phyloP scores from a whole-genome alignment of 2,888 invertebrate genomes.

The Lithosia quadra region DNA sequence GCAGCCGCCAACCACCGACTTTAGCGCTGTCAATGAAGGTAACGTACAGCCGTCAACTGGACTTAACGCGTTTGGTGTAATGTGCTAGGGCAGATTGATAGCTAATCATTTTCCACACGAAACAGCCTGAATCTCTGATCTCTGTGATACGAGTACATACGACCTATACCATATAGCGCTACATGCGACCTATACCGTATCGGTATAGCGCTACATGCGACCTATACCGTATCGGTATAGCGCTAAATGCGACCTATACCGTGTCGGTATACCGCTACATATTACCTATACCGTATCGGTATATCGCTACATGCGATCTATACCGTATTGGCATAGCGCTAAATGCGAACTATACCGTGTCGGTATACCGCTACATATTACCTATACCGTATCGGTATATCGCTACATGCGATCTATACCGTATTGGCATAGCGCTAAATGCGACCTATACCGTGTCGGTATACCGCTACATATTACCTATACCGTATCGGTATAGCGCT shows the following conservation, averaged over 20 bases:
- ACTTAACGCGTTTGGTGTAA: constrained; percentile 33
- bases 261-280: too few relatives aligned
- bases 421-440: background rate
- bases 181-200: background rate
- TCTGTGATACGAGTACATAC: too few relatives aligned
- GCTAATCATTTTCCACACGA: constrained; percentile 13
- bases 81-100: background rate
- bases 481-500: too few relatives aligned
- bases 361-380: too few relatives aligned
- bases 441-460: too few relatives aligned
- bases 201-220: background rate
- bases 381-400: too few relatives aligned
- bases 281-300: too few relatives aligned
- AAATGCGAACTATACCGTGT: too few relatives aligned
- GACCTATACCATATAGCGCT: background rate
- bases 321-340: background rate
- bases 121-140: constrained; percentile 16
- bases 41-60: constrained; percentile 76
- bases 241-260: too few relatives aligned
- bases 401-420: too few relatives aligned
- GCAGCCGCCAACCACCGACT: constrained; percentile 66
- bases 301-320: too few relatives aligned
- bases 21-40: constrained; percentile 86
- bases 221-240: background rate
- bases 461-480: too few relatives aligned